Conservation (phyloP, 2,797 vertebrate genomes). For the Monodelphis domestica region DNA sequence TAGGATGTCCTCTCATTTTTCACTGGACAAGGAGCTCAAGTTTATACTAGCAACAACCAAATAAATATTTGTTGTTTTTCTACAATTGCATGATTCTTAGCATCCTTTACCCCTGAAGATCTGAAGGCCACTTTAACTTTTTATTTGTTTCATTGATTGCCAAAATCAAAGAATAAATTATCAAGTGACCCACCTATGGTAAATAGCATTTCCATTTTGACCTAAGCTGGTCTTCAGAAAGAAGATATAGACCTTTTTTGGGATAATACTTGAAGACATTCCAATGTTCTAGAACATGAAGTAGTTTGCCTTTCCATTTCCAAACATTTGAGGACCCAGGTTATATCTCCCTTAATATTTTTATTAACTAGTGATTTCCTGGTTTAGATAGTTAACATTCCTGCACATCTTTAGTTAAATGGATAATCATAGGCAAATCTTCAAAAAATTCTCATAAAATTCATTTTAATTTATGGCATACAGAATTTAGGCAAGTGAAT, state of each 20-base stretch:
- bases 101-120: not conserved
- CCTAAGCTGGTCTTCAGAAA: not conserved
- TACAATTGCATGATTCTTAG: not conserved
- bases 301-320: not conserved
- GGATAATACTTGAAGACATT: not conserved
- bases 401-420: not conserved
- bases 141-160: not conserved
- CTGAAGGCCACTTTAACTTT: not conserved
- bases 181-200: not conserved
- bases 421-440: not conserved
- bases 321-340: not conserved
- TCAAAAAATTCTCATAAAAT: not conserved
- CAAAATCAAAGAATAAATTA: not conserved
- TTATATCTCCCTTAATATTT: not conserved
- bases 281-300: not conserved
- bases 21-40: not conserved
- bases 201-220: not conserved
- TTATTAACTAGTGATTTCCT: not conserved
- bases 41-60: not conserved
- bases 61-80: not conserved
- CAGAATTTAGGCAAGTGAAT: not conserved
- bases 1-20: not conserved
- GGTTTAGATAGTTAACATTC: not conserved
- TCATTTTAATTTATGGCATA: not conserved
- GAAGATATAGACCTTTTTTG: not conserved